Percentiles rank a stretch among this genome's conserved stretches.
Conservation (phyloP, 2,888 invertebrate species). For the Lithophane socia region DNA sequence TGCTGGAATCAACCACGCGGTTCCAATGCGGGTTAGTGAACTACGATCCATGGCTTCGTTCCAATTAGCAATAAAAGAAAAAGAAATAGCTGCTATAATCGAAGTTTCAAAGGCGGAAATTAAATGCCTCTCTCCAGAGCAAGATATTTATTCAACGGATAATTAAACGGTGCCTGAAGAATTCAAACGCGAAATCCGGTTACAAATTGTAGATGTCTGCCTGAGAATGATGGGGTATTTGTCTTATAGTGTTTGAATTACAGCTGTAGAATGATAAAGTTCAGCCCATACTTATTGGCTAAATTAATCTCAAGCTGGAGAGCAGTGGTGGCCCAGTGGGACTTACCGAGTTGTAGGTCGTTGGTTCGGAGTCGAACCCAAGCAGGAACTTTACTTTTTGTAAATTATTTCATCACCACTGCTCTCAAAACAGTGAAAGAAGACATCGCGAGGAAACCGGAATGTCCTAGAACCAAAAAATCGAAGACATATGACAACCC, state of each 20-base stretch:
- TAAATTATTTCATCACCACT: no score
- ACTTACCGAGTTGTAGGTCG: no score
- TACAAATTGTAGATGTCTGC: conserved; percentile 24
- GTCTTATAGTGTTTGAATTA: conserved; percentile 3
- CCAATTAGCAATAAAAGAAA: conserved; percentile 10
- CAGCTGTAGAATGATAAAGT: conserved; percentile 8
- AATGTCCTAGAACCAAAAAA: no score
- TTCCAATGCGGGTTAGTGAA: background rate
- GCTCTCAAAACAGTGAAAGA: no score
- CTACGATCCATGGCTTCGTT: background rate
- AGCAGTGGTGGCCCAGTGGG: no score
- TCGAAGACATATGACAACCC: no score
- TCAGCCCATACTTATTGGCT: background rate
- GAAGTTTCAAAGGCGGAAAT: conserved; percentile 45
- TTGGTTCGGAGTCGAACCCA: no score
- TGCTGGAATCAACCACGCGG: no score
- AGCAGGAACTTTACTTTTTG: no score
- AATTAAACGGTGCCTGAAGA: conserved; percentile 28
- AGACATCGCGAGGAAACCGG: no score
- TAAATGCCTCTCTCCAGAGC: conserved; percentile 28
- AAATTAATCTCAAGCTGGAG: conserved; percentile 16
- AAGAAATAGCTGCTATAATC: conserved; percentile 7
- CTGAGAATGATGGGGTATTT: background rate
- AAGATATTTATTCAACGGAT: conserved; percentile 51
- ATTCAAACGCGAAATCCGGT: conserved; percentile 28